phyloP scores from a whole-genome alignment of 2,113 vertebrate species.

The Melospiza melodia region DNA sequence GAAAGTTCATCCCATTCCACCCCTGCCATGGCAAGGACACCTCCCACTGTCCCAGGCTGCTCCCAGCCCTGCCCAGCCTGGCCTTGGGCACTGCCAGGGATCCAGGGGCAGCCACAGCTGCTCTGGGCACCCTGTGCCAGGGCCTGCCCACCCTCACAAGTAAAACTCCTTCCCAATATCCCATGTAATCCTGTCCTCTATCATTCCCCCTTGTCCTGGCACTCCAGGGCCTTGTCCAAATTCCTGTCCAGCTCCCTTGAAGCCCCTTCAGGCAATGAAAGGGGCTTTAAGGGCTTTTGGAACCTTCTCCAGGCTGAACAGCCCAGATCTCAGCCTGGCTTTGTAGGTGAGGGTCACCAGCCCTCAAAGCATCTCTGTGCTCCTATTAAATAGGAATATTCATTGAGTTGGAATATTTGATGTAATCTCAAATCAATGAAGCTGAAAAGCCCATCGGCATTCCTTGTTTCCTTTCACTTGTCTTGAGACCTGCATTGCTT shows the following conservation, averaged over 20 bases:
- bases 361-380: not conserved
- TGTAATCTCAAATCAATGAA: not conserved
- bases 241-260: not conserved
- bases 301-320: not conserved
- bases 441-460: not conserved
- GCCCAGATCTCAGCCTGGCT: not conserved
- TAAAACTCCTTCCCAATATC: not conserved
- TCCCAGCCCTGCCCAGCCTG: fast-evolving
- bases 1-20: not conserved
- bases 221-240: not conserved
- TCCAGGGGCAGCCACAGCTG: not conserved
- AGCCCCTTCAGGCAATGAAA: not conserved
- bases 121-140: not conserved
- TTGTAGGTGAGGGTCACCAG: not conserved
- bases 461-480: not conserved
- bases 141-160: fast-evolving
- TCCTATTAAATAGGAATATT: not conserved
- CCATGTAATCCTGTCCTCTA: not conserved
- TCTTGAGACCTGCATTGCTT: not conserved
- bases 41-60: fast-evolving
- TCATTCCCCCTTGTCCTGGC: not conserved
- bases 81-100: not conserved
- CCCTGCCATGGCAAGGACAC: not conserved
- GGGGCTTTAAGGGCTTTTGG: not conserved
- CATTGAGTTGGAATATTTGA: not conserved